These are phyloP conservation scores for Vicugna pacos DNA, from an alignment of 2,113 vertebrate species.

Conservation along the genomic window DNA sequence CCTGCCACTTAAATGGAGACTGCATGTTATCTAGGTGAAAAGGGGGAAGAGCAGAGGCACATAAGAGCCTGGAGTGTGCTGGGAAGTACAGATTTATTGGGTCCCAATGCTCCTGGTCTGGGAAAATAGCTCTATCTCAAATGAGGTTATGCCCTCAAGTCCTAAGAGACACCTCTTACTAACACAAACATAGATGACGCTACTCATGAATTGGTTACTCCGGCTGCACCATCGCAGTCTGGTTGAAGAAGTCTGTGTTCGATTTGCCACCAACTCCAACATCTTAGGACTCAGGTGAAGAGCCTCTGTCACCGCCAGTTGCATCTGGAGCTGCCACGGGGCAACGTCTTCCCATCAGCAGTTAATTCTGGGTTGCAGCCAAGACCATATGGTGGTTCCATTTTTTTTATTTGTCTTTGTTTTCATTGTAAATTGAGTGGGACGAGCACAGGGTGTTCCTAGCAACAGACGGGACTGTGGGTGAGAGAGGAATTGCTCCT, in stretches of 20 bases:
- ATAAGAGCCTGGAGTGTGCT: not conserved
- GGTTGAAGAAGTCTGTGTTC: not conserved
- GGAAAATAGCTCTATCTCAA: not conserved
- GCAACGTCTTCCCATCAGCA: not conserved
- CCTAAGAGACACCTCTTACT: not conserved
- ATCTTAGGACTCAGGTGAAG: not conserved
- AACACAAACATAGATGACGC: not conserved
- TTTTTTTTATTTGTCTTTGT: conserved; percentile 63
- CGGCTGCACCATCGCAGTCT: not conserved
- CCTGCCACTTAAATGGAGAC: not conserved
- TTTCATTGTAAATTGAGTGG: conserved; percentile 48
- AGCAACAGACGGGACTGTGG: conserved; percentile 33
- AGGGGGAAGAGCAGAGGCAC: not conserved
- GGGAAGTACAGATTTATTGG: not conserved
- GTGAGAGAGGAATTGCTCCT: conserved; percentile 54
- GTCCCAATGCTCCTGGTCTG: not conserved
- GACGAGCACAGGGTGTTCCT: conserved; percentile 69
- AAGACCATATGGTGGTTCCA: conserved; percentile 57
- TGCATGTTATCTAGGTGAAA: not conserved
- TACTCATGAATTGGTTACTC: not conserved
- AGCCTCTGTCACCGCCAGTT: not conserved
- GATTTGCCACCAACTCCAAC: not conserved
- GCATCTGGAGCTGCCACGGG: fast-evolving
- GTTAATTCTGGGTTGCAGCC: not conserved
- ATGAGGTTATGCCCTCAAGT: not conserved